Evolutionary conservation across 2,888 invertebrate genomes (phyloP), one percentile per base, ranked within the genome.

Genomic region (Druceiella hillmani): DNA sequence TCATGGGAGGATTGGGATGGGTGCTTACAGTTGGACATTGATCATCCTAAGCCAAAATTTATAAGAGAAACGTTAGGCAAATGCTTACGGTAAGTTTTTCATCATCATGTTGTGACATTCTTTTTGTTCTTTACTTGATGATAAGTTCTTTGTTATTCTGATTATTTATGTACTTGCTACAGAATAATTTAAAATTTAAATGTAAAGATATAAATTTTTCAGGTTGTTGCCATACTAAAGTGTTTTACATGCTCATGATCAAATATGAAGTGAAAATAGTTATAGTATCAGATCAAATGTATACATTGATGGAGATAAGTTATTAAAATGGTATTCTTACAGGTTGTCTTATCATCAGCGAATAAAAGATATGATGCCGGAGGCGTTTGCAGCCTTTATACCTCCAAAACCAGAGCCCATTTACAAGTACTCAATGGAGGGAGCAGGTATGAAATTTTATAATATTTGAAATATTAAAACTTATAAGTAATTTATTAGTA

Each of bases 1-100:
- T 92, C 92, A 2, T 99, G 99, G 99, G 91, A 92, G 49, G 93
- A 93, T 56, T 93, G 93, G 93, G 87, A 87, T 55, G 81, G 83
- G 9, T 89, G 89, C 53, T 69, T 90, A n/a, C 78, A 83, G 46
- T 66, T 91, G 14, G 91, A 92, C 57, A 61, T 76, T 1, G 90
- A 94, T 54, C 88, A 92, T 64, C 97, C 97, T 0, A 87, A 93
- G 51, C 91, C 94, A 2, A 87, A 93, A 57, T 99, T 99, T 61
- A 87, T 97, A 37, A 77, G 83, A 47, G 98, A 99, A 64, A 90
- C 91, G 11, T 78, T 99, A 39, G 78, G 84, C 22, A 93, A 91
- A 61, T 87, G 87, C 55, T 76, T 98, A 53, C 82, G 95, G 93
- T 92, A 62, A 53, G 52, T 41, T 32, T 11, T 33, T 13, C 27